Evolutionary conservation across 1,140 invertebrate genomes (phyloP), one percentile per base, ranked within the genome.

Genomic region (Vanessa tameamea): DNA sequence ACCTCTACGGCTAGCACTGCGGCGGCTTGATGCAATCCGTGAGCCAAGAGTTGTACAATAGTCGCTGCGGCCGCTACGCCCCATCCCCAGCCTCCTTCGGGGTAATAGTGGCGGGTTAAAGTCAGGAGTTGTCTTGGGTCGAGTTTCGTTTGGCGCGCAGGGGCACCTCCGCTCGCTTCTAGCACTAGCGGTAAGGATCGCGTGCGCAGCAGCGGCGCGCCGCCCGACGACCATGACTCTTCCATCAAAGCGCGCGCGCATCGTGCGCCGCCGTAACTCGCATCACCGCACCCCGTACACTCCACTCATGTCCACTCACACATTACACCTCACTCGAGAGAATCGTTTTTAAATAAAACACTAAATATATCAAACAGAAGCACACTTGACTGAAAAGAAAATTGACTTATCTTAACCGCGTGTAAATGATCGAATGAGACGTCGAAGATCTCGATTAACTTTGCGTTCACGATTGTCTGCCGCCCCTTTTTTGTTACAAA

Each of bases 21-120:
- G 31, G 93, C 88, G 64, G 95, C 94, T 69, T 95, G 90, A 79
- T 96, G 95, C 50, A 96, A 78, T 13, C 95, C 95, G 64, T 95
- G 94, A 65, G 94, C 94, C n/a, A 96, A 87, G 12, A 95, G 85
- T 74, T 96, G 94, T n/a, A 95, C 95, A 4, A 96, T 80, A 31
- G 95, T 93, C 7, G 95, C 94, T 43, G 95, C 96, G 1, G 93
- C 92, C 0, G 95, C 93, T 11, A 97, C 94, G 16, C 96, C 94
- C 96, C 96, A 97, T 0, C 96, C 96, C 96, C 96, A 97, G 3
- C 96, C 96, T 3, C 96, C 96, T 81, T 97, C 96, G 1, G 96
- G 96, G 87, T 96, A 97, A 88, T 96, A 96, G 82, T 96, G 95
- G 37, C 95, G 84, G 1, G 90, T 91, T 73, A 93, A 87, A 1